phyloP scores from a whole-genome alignment of 2,888 invertebrate species.

The Merodon equestris region DNA sequence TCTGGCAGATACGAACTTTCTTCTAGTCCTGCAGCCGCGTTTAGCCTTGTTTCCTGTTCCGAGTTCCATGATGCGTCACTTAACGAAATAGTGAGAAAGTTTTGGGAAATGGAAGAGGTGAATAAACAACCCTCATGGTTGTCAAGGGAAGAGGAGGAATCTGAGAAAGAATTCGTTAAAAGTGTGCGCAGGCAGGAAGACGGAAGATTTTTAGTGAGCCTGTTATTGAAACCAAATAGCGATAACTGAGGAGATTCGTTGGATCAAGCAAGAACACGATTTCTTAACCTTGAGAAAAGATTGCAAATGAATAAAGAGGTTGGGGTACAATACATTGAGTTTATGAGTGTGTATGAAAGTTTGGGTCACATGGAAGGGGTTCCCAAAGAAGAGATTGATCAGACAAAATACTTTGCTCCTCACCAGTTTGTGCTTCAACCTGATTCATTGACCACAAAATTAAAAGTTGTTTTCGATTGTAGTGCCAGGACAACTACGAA shows the following conservation, averaged over 20 bases:
- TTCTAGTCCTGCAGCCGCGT: slow-evolving; percentile 4
- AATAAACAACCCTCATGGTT: not conserved
- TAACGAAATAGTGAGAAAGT: slow-evolving; percentile 3
- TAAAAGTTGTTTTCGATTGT: slow-evolving; percentile 49
- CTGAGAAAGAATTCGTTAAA: slow-evolving; percentile 6
- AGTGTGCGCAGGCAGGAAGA: not conserved
- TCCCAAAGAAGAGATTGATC: not conserved
- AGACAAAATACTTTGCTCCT: not conserved
- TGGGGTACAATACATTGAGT: slow-evolving; percentile 3
- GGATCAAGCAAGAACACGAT: not conserved
- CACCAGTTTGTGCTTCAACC: slow-evolving; percentile 18
- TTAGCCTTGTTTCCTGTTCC: not conserved
- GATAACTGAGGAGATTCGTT: slow-evolving; percentile 7
- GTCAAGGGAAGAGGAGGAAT: slow-evolving; percentile 12
- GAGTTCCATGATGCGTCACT: not conserved
- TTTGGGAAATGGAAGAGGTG: slow-evolving; percentile 31
- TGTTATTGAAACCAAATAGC: not conserved
- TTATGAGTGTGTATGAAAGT: slow-evolving; percentile 24
- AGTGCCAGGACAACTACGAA: slow-evolving; percentile 44
- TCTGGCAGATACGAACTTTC: slow-evolving; percentile 2
- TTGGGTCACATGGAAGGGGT: slow-evolving; percentile 20
- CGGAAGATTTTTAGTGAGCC: slow-evolving; percentile 14
- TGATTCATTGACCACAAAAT: slow-evolving; percentile 30
- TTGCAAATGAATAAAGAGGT: not conserved
- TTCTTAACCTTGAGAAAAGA: slow-evolving; percentile 8